These are phyloP conservation scores for Trichonephila clavata DNA, from an alignment of 1,140 invertebrate species.

Conservation along the genomic window DNA sequence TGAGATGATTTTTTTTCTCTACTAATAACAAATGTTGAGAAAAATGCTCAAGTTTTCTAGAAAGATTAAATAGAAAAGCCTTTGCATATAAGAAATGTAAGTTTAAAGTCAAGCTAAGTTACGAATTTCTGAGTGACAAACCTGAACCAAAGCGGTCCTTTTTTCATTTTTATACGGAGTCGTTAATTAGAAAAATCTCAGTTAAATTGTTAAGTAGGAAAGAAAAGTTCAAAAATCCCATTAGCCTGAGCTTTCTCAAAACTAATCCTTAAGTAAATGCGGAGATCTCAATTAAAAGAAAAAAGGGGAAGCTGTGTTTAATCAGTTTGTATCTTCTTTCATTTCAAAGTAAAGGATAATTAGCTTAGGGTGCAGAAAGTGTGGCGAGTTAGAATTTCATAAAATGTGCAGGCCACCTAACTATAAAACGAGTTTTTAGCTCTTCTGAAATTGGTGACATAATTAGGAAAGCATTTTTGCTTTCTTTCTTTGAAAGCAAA, in stretches of 20 bases:
- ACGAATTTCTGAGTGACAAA: neutral
- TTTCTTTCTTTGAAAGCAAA: constrained; percentile 14
- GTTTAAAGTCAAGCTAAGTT: neutral
- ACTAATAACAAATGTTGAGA: no score
- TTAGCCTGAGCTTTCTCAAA: constrained; percentile 69
- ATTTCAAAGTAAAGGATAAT: constrained; percentile 69
- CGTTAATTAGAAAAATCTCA: constrained; percentile 69
- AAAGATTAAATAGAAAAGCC: neutral
- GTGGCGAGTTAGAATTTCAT: constrained; percentile 61
- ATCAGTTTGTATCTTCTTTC: constrained; percentile 74
- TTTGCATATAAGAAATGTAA: neutral
- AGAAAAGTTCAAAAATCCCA: constrained; percentile 70
- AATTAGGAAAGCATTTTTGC: constrained; percentile 63
- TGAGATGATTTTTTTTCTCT: no score
- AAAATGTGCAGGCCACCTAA: neutral
- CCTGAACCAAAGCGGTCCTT: neutral
- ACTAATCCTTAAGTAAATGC: constrained; percentile 74
- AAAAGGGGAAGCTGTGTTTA: constrained; percentile 59
- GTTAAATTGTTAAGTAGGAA: constrained; percentile 57
- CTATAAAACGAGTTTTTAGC: constrained; percentile 42
- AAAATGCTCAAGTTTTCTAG: neutral
- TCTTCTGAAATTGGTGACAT: constrained; percentile 68
- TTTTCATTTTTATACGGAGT: constrained; percentile 3
- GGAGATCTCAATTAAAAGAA: constrained; percentile 69
- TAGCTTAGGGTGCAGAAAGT: constrained; percentile 58